A percentile compares a stretch with the other conserved stretches of the same genome.
Evolutionary conservation across 2,797 vertebrate genomes (phyloP).

Genomic region (Lophotriccus pileatus): DNA sequence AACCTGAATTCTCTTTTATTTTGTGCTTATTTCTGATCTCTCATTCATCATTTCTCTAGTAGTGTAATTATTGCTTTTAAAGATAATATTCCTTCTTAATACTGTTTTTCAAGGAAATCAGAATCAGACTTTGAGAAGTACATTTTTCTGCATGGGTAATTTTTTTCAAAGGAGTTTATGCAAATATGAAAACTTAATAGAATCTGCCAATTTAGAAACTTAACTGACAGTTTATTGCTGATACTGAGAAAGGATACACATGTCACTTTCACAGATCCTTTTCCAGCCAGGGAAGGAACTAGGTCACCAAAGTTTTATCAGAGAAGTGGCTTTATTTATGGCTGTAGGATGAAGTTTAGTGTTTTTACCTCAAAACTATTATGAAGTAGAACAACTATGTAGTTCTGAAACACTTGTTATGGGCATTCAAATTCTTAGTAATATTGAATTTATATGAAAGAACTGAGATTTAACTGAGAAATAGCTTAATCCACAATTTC

Average conservation of each 20-base stretch:
- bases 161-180: background rate
- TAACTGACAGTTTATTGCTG: background rate
- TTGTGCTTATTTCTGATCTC: background rate
- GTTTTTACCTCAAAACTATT: background rate
- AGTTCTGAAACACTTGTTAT: background rate
- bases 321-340: background rate
- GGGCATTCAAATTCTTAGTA: background rate
- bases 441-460: background rate
- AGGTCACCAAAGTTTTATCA: background rate
- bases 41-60: background rate
- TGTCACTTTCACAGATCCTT: constrained; percentile 27
- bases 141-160: background rate
- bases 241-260: constrained; percentile 5
- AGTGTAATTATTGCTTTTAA: background rate
- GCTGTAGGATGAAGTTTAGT: background rate
- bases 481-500: background rate
- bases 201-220: background rate
- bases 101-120: background rate
- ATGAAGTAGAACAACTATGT: background rate
- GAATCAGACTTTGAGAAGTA: background rate
- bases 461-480: background rate
- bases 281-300: background rate
- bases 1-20: background rate
- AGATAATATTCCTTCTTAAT: background rate
- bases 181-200: background rate